Evolutionary conservation across 2,888 invertebrate species (phyloP).

Genomic region (Tupiocoris notatus): DNA sequence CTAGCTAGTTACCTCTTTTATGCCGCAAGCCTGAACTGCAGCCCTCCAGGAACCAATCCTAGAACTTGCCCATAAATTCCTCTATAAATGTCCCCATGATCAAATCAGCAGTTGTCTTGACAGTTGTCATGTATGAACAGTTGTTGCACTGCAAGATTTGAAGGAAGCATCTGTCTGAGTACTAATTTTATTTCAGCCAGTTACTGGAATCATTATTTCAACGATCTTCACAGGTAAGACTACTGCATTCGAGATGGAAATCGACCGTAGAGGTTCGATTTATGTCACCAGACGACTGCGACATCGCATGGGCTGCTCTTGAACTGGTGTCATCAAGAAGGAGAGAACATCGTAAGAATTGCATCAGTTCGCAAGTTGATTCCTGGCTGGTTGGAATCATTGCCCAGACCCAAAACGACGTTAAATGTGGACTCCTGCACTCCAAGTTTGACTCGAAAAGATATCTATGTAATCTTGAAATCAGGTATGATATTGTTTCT

Average conservation of each 20-base stretch:
- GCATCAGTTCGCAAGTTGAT: conserved; percentile 27
- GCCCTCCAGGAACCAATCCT: no score
- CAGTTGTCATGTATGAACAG: no score
- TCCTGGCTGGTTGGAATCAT: conserved; percentile 37
- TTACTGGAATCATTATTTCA: no score
- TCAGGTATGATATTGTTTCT: no score
- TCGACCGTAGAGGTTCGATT: conserved; percentile 7
- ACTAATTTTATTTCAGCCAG: no score
- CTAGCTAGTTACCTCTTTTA: no score
- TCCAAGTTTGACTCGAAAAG: not conserved
- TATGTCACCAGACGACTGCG: conserved; percentile 29
- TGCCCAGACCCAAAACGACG: not conserved
- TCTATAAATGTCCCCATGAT: no score
- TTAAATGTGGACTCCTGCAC: not conserved
- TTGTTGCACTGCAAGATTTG: no score
- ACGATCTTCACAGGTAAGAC: not conserved
- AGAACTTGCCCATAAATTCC: no score
- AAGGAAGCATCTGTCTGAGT: no score
- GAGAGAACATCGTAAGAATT: conserved; percentile 25
- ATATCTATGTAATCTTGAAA: conserved; percentile 12
- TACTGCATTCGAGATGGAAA: conserved; percentile 16
- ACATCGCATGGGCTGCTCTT: conserved; percentile 37
- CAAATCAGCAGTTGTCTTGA: no score
- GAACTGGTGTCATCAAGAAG: conserved; percentile 38
- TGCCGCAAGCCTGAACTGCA: no score